phyloP scores from a whole-genome alignment of 1,140 invertebrate species.

The Augochlora pura region DNA sequence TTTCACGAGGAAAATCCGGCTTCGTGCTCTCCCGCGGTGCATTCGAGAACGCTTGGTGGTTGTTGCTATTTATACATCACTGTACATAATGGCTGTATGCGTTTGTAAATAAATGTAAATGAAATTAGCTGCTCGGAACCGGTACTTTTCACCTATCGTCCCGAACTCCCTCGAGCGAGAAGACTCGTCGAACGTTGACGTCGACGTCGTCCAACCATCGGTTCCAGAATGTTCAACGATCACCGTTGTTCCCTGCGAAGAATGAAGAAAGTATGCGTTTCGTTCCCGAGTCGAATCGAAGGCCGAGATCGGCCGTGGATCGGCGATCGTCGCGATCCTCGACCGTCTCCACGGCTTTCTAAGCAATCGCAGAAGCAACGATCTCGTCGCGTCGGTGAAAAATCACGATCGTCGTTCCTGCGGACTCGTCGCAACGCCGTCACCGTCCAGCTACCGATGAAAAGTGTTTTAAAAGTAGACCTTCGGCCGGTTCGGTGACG shows the following conservation, averaged over 20 bases:
- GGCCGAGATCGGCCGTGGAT: too few species aligned
- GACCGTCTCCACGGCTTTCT: too few species aligned
- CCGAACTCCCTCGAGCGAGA: background rate
- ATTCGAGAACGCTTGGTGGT: background rate
- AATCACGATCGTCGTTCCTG: too few species aligned
- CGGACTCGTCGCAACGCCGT: background rate
- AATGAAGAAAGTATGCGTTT: too few species aligned
- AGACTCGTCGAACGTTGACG: too few species aligned
- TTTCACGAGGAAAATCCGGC: background rate
- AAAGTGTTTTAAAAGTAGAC: constrained; percentile 47
- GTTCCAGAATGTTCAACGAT: too few species aligned
- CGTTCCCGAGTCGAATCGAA: too few species aligned
- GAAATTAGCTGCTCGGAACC: background rate
- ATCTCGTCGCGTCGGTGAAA: too few species aligned
- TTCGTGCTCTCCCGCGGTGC: background rate
- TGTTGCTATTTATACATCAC: background rate
- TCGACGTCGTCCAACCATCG: too few species aligned
- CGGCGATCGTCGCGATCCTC: too few species aligned
- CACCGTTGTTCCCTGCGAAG: too few species aligned
- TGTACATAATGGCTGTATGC: constrained; percentile 6
- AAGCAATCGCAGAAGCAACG: too few species aligned
- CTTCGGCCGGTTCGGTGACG: constrained; percentile 25
- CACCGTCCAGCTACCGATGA: constrained; percentile 36
- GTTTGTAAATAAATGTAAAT: constrained; percentile 25
- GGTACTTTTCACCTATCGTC: background rate